These are phyloP conservation scores for Cynopterus brachyotis DNA, from an alignment of 2,113 vertebrate species.

Conservation along the genomic window DNA sequence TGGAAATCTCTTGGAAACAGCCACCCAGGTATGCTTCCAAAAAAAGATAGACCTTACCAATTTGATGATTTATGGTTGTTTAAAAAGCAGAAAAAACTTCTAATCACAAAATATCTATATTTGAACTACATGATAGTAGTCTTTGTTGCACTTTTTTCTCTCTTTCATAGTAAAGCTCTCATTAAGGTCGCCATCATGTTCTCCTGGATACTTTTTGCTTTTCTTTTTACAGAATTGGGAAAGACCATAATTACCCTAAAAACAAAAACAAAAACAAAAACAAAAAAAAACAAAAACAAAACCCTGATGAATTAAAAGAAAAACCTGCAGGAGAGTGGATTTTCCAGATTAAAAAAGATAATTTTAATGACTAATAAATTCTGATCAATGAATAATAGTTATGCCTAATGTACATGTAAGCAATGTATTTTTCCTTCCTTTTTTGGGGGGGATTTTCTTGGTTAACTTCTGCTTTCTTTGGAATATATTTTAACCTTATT, in stretches of 20 bases:
- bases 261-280: background rate
- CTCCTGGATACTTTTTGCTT: background rate
- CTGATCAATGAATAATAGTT: background rate
- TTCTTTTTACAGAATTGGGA: background rate
- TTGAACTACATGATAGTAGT: background rate
- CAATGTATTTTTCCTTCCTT: background rate
- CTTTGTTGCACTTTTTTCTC: background rate
- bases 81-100: slow-evolving; percentile 49
- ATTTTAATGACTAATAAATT: background rate
- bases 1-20: slow-evolving; percentile 9
- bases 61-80: background rate
- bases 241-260: background rate
- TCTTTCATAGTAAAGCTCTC: slow-evolving; percentile 17
- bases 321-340: background rate
- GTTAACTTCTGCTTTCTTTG: slow-evolving; percentile 30
- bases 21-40: background rate
- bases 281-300: too few species aligned
- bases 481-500: slow-evolving; percentile 36
- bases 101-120: background rate
- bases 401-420: background rate
- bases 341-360: slow-evolving; percentile 17
- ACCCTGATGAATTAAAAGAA: background rate
- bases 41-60: background rate
- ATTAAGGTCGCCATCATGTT: background rate
- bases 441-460: background rate